Conservation (phyloP, 2,888 invertebrate species). For the Campaea margaritaria region DNA sequence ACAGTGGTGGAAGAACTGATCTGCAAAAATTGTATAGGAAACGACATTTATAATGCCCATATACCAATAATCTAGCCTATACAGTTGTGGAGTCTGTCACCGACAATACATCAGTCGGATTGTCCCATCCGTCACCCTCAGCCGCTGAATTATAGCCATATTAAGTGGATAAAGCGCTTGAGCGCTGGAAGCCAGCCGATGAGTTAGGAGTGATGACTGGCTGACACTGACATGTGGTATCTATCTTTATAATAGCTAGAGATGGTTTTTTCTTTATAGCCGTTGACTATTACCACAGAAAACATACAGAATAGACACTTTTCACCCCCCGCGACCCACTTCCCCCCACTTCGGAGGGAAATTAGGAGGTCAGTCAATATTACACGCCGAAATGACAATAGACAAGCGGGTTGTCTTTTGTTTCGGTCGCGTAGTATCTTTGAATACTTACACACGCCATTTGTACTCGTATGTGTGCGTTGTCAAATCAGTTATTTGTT, state of each 20-base stretch:
- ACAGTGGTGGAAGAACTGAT: too few relatives aligned
- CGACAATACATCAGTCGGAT: conserved; percentile 25
- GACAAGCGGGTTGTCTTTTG: too few relatives aligned
- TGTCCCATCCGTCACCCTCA: conserved; percentile 24
- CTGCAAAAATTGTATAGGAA: background rate
- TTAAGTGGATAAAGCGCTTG: conserved; percentile 24
- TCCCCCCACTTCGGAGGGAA: too few relatives aligned
- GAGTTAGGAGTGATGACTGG: background rate
- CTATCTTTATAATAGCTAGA: background rate
- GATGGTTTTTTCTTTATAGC: background rate
- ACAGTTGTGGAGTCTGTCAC: background rate
- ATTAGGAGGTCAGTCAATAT: too few relatives aligned
- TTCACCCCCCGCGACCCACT: too few relatives aligned
- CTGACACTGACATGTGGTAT: background rate
- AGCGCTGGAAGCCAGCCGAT: conserved; percentile 10
- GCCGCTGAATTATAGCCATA: conserved; percentile 24
- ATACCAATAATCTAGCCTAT: background rate
- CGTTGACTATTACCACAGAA: too few relatives aligned
- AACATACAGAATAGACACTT: too few relatives aligned
- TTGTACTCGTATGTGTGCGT: too few relatives aligned
- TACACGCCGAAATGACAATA: too few relatives aligned
- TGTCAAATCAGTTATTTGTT: too few relatives aligned
- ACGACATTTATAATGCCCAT: background rate
- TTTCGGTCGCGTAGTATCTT: too few relatives aligned
- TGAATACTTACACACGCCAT: too few relatives aligned